Evolutionary conservation across 2,888 invertebrate genomes (phyloP), one percentile per base, ranked within the genome.

Genomic region (Byasa hedistus): DNA sequence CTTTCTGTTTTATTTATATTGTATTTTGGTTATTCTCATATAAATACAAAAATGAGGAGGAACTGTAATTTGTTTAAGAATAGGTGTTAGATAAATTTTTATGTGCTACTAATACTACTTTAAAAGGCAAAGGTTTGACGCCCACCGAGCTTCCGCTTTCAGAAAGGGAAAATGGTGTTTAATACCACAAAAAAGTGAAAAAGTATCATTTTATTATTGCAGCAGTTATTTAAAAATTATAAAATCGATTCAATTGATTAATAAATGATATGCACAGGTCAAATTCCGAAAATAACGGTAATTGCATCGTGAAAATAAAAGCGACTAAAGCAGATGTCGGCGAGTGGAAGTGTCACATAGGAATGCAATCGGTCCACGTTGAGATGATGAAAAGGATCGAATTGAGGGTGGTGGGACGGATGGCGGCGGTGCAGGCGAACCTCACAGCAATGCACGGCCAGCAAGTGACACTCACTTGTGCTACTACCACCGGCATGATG

Each of bases 261-360:
- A 8, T 52, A 21, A 21, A 48, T 48, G 48, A 8, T 52, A 3
- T 21, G 5, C 21, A 1, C 21, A 52, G 52, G 5, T 52, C 52
- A 19, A 21, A 44, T 44, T 44, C 21, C 3, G 21, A 52, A 1
- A 82, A 76, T 23, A 79, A 81, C 7, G 92, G 92, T 0, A 82
- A 82, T 39, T 93, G 93, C 70, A 77, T 78, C 3, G 76, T 89
- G 36, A 81, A 78, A 57, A 78, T 90, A 21, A 77, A 77, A 32
- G 85, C 78, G 0, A 80, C 79, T 0, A 71, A 71, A 23, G 68
- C 72, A 2, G 91, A 91, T 68, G 78, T 79, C 2, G 93, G 93
- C 0, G 75, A 78, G 68, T 93, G 93, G 93, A 81, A 75, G 4
- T 93, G 93, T 69, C 88, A 92, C 69, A 87, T 92, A 19, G 93